A percentile compares a stretch with the other conserved stretches of the same genome.
Evolutionary conservation across 2,888 invertebrate species (phyloP).

Genomic region (Antitype chi): DNA sequence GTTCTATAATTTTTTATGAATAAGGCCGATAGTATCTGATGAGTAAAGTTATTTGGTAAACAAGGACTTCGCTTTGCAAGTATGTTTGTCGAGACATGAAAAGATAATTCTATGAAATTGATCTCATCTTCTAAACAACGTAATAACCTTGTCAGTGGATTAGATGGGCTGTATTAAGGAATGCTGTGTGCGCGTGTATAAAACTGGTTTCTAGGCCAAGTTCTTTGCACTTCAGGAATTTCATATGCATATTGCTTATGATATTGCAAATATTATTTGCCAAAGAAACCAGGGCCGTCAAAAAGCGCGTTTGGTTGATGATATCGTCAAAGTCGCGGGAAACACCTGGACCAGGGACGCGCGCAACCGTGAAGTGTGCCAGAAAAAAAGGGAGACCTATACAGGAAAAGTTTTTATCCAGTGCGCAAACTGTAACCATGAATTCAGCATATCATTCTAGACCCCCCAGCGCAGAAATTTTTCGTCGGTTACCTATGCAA

Average conservation of each 20-base stretch:
- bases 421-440: too few relatives aligned
- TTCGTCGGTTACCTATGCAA: too few relatives aligned
- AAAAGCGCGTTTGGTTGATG: too few relatives aligned
- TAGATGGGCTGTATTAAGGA: background rate
- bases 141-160: background rate
- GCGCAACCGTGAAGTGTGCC: too few relatives aligned
- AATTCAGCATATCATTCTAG: too few relatives aligned
- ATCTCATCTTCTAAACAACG: background rate
- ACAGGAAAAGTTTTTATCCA: too few relatives aligned
- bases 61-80: background rate
- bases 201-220: background rate
- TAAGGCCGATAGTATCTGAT: background rate
- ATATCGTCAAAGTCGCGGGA: too few relatives aligned
- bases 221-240: background rate
- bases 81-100: background rate
- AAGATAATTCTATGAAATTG: slow-evolving; percentile 8
- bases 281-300: too few relatives aligned
- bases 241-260: background rate
- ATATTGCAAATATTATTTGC: background rate
- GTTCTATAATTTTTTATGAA: too few relatives aligned
- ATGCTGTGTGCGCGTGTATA: background rate
- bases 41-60: background rate
- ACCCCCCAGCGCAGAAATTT: too few relatives aligned
- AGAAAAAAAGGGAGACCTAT: too few relatives aligned
- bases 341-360: too few relatives aligned